phyloP scores from a whole-genome alignment of 1,140 invertebrate species.

The Diplogasteroides magnus region DNA sequence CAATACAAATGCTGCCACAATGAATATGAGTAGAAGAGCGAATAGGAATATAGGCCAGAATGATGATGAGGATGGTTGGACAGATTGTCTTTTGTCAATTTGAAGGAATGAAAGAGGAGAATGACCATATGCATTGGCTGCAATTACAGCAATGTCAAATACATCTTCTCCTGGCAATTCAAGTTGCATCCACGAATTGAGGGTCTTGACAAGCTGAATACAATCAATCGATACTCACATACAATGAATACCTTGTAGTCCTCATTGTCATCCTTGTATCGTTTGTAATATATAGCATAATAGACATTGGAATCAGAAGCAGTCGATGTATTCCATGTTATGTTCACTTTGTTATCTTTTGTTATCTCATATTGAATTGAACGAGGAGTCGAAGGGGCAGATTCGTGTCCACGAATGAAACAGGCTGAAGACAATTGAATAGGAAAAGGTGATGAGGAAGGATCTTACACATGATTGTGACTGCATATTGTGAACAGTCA shows the following conservation, averaged over 20 bases:
- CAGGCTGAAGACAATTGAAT: conserved; percentile 1
- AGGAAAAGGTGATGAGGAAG: neutral
- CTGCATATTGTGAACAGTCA: neutral
- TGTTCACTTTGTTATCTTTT: neutral
- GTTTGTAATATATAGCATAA: conserved; percentile 23
- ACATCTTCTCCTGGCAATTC: conserved; percentile 1
- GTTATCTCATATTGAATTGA: no score
- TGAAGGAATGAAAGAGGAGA: conserved; percentile 12
- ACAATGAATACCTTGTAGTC: conserved; percentile 10
- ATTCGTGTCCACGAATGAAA: neutral
- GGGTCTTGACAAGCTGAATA: neutral
- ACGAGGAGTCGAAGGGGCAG: no score
- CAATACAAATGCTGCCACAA: neutral
- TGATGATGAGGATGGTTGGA: neutral
- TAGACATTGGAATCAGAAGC: conserved; percentile 1
- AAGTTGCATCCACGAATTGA: conserved; percentile 3
- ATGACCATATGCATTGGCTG: conserved; percentile 26
- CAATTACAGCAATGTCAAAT: conserved; percentile 22
- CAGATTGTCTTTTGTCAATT: neutral
- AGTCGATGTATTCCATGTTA: neutral
- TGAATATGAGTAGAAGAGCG: neutral
- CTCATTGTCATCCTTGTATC: conserved; percentile 6
- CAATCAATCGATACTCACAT: neutral
- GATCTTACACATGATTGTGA: neutral
- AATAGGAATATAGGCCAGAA: neutral